phyloP scores from a whole-genome alignment of 2,888 invertebrate species.

The Eulithis testata region DNA sequence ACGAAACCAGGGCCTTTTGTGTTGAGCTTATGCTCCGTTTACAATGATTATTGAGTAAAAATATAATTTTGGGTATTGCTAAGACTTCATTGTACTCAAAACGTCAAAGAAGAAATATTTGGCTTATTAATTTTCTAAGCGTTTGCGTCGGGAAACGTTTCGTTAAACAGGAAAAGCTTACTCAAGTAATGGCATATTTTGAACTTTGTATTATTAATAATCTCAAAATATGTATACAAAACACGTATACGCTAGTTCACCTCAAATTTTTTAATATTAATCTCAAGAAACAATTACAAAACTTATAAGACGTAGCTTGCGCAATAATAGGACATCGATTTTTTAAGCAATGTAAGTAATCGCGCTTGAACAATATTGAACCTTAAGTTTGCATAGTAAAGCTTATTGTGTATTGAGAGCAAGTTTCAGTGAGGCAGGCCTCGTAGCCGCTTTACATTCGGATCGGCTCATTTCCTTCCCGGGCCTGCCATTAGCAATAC shows the following conservation, averaged over 20 bases:
- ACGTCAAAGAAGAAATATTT: conserved; percentile 10
- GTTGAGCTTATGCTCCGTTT: conserved; percentile 44
- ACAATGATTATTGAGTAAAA: conserved; percentile 35
- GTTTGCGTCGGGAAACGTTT: background rate
- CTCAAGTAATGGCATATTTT: background rate
- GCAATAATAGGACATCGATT: background rate
- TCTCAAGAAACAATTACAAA: too few relatives aligned
- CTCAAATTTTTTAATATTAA: too few relatives aligned
- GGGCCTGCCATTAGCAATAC: conserved; percentile 70
- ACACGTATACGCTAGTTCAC: too few relatives aligned
- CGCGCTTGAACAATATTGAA: background rate
- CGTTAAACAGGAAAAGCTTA: background rate
- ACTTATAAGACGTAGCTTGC: too few relatives aligned
- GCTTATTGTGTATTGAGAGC: conserved; percentile 10
- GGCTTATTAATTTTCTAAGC: conserved; percentile 1
- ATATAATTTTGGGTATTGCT: conserved; percentile 21
- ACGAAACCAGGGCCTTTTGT: conserved; percentile 53
- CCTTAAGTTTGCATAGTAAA: background rate
- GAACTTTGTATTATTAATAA: too few relatives aligned
- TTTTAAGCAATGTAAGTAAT: background rate
- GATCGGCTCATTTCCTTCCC: conserved; percentile 63
- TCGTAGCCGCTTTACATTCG: conserved; percentile 36
- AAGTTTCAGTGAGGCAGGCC: conserved; percentile 1
- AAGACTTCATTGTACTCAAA: conserved; percentile 2
- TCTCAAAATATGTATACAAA: too few relatives aligned